These are phyloP conservation scores for Calonectris borealis DNA, from an alignment of 2,113 vertebrate genomes.

Conservation along the genomic window DNA sequence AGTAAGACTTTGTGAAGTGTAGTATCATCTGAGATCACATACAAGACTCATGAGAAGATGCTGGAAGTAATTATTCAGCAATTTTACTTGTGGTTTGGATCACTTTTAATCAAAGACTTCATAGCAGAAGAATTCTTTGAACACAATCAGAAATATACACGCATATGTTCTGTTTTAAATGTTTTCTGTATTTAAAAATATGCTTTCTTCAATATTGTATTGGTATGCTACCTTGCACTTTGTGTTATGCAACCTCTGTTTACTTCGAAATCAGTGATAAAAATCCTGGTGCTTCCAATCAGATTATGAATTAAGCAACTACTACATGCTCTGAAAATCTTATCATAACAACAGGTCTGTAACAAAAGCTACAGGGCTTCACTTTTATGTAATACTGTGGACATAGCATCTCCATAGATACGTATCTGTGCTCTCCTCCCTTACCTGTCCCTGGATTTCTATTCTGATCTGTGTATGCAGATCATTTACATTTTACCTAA, in stretches of 20 bases:
- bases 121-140: not conserved
- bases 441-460: not conserved
- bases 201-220: not conserved
- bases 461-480: not conserved
- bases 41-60: not conserved
- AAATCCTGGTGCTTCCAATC: not conserved
- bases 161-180: not conserved
- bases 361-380: not conserved
- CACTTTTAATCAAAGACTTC: not conserved
- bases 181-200: not conserved
- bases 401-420: not conserved
- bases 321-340: not conserved
- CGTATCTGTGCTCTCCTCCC: not conserved
- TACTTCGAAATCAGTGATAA: not conserved
- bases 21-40: not conserved
- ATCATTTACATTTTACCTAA: not conserved
- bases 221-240: not conserved
- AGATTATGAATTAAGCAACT: not conserved
- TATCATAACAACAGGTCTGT: not conserved
- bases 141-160: not conserved
- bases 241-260: not conserved
- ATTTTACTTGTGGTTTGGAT: not conserved
- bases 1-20: not conserved
- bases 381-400: not conserved
- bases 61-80: not conserved